Evolutionary conservation across 2,113 vertebrate genomes (phyloP).

Genomic region (Mus pahari): DNA sequence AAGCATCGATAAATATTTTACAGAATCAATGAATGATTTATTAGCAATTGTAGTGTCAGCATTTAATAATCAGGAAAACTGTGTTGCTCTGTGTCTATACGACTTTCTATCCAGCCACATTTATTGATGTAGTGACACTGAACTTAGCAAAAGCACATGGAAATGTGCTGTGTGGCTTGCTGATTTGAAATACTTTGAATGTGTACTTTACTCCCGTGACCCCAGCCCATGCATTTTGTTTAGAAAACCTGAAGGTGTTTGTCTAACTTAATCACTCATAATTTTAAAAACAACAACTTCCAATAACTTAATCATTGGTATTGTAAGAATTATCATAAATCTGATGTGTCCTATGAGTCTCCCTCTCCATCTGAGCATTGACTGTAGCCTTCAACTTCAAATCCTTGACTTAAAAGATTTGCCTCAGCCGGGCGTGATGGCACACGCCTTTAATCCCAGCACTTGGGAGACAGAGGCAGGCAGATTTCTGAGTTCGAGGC

Average conservation of each 20-base stretch:
- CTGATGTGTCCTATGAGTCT: not conserved
- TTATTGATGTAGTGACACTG: not conserved
- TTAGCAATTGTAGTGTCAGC: constrained; percentile 36
- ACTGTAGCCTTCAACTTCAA: not conserved
- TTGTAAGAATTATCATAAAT: not conserved
- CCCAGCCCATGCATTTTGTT: not conserved
- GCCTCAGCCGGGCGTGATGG: too few species aligned
- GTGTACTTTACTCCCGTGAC: not conserved
- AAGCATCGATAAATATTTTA: constrained; percentile 40
- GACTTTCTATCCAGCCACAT: constrained; percentile 30
- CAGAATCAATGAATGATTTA: constrained; percentile 54
- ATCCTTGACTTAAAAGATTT: not conserved
- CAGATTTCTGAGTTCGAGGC: too few species aligned
- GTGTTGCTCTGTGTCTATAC: constrained; percentile 1
- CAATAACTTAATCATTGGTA: not conserved
- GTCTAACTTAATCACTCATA: not conserved
- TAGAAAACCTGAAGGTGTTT: constrained; percentile 13
- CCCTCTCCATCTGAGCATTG: not conserved
- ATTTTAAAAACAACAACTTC: not conserved
- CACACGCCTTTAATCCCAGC: too few species aligned
- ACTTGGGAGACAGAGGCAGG: too few species aligned
- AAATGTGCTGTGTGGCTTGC: not conserved
- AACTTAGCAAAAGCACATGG: not conserved
- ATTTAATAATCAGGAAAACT: constrained; percentile 61
- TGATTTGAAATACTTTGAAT: not conserved